These are phyloP conservation scores for Bos javanicus DNA, from an alignment of 2,113 vertebrate genomes.

Conservation along the genomic window DNA sequence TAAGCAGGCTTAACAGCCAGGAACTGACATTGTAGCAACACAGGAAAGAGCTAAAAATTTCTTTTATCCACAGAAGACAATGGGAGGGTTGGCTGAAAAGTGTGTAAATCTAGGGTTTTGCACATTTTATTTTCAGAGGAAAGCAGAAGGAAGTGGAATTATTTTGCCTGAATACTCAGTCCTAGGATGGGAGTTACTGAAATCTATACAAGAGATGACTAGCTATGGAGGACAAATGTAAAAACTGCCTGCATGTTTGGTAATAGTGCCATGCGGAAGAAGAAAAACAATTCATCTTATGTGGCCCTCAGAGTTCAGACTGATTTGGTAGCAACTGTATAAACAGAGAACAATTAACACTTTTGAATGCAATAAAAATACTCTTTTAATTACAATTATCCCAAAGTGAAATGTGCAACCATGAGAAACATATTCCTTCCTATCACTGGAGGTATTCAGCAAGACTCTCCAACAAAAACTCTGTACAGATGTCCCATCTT, in stretches of 20 bases:
- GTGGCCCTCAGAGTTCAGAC: background rate
- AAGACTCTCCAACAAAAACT: background rate
- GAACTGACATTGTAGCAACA: background rate
- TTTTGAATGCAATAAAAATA: background rate
- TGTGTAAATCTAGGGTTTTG: background rate
- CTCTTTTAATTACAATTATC: background rate
- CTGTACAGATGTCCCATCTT: background rate
- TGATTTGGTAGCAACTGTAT: background rate
- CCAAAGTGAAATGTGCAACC: background rate
- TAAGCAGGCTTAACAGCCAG: background rate
- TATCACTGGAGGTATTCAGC: background rate
- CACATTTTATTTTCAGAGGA: background rate
- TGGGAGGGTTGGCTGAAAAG: background rate
- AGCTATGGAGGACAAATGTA: background rate
- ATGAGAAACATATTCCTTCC: background rate
- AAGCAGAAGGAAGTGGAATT: background rate
- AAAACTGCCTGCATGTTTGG: background rate
- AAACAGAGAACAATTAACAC: background rate
- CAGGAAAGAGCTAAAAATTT: background rate
- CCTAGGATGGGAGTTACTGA: background rate
- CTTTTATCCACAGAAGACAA: background rate
- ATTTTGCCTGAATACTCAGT: background rate
- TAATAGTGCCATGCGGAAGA: background rate
- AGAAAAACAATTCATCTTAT: background rate
- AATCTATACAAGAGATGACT: background rate